Evolutionary conservation across 2,797 vertebrate species (phyloP).

Genomic region (Babyrousa celebensis): DNA sequence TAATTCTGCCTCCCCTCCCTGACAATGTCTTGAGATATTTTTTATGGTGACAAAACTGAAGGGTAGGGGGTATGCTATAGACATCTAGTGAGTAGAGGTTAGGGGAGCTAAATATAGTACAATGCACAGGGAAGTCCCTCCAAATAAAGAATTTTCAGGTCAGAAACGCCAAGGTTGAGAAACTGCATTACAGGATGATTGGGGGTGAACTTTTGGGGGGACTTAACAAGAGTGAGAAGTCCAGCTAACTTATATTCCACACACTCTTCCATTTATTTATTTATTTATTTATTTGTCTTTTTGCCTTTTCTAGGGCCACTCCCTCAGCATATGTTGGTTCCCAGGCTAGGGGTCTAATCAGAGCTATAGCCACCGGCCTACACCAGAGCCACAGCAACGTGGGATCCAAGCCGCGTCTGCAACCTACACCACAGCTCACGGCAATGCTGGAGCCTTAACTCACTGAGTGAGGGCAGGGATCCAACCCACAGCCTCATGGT

Average conservation of each 20-base stretch:
- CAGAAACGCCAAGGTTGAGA: not conserved
- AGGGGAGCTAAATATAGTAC: not conserved
- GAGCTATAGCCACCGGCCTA: too few species aligned
- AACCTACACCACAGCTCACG: too few species aligned
- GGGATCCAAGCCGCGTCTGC: too few species aligned
- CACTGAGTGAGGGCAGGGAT: too few species aligned
- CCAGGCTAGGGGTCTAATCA: too few species aligned
- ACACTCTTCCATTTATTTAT: not conserved
- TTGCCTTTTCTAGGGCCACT: too few species aligned
- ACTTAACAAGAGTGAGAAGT: not conserved
- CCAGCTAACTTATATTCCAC: not conserved
- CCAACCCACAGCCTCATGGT: too few species aligned
- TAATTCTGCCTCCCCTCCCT: not conserved
- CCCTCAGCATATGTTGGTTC: too few species aligned
- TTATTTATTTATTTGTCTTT: too few species aligned
- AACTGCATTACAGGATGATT: not conserved
- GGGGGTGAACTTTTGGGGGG: not conserved
- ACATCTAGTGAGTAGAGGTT: not conserved
- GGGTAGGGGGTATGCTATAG: too few species aligned
- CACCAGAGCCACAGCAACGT: too few species aligned
- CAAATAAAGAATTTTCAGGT: conserved; percentile 7
- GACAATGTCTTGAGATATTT: not conserved
- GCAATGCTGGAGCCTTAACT: too few species aligned
- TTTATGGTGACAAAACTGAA: not conserved
- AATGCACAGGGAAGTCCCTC: not conserved